phyloP scores from a whole-genome alignment of 2,113 vertebrate species.

The Zingel zingel region DNA sequence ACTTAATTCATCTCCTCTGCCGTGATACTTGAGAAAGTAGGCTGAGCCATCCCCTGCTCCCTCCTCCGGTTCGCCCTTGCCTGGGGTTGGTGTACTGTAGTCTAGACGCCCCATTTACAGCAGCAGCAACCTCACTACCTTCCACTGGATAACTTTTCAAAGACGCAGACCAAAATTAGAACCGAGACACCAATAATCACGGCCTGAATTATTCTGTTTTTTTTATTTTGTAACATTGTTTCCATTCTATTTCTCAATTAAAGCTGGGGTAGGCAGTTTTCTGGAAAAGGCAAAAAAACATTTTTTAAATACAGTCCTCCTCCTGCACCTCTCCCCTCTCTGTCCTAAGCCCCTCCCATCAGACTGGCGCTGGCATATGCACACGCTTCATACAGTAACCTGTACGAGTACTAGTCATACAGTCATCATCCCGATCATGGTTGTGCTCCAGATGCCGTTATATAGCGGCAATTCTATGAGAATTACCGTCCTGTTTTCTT shows the following conservation, averaged over 20 bases:
- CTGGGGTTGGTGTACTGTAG: slow-evolving; percentile 50
- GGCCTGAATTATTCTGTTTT: slow-evolving; percentile 24
- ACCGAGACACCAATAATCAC: slow-evolving; percentile 32
- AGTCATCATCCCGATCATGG: too few species aligned
- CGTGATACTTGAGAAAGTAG: slow-evolving; percentile 69
- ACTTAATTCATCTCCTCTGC: slow-evolving; percentile 55
- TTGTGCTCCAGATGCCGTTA: too few species aligned
- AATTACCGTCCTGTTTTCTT: too few species aligned
- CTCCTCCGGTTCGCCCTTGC: slow-evolving; percentile 66
- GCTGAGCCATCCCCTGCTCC: slow-evolving; percentile 56
- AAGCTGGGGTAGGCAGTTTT: too few species aligned
- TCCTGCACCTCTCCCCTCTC: too few species aligned
- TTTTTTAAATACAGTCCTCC: too few species aligned
- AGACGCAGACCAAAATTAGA: slow-evolving; percentile 43
- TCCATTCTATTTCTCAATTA: background rate
- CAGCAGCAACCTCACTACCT: slow-evolving; percentile 39
- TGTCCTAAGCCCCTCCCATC: too few species aligned
- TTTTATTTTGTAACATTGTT: slow-evolving; percentile 3
- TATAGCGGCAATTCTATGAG: too few species aligned
- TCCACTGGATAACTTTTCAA: slow-evolving; percentile 47
- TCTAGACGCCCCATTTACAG: slow-evolving; percentile 65
- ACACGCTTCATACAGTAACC: too few species aligned
- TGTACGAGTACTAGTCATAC: too few species aligned
- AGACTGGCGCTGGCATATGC: too few species aligned
- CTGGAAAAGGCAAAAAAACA: too few species aligned